These are phyloP conservation scores for Brachylomia viminalis DNA, from an alignment of 2,888 invertebrate species.

Conservation along the genomic window DNA sequence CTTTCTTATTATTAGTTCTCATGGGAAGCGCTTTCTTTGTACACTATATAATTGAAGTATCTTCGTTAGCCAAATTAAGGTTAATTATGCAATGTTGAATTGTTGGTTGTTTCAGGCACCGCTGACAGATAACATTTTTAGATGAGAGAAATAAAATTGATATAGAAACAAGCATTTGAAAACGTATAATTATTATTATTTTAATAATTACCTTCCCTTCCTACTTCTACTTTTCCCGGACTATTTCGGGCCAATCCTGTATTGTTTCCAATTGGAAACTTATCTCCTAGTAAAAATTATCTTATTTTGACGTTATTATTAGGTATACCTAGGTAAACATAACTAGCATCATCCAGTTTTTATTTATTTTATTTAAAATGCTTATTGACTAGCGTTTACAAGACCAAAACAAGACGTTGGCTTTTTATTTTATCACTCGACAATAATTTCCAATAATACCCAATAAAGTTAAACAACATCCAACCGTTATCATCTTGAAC, in stretches of 20 bases:
- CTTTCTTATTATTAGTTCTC: slow-evolving; percentile 36
- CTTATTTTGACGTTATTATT: too few species aligned
- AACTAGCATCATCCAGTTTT: neutral
- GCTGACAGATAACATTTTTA: too few species aligned
- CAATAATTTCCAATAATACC: slow-evolving; percentile 1
- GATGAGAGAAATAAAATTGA: neutral
- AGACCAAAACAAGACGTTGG: neutral
- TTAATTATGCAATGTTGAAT: neutral
- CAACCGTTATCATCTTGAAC: slow-evolving; percentile 60
- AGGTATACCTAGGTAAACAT: too few species aligned
- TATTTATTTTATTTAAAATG: neutral
- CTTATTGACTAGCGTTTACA: neutral
- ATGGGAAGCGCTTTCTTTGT: slow-evolving; percentile 46
- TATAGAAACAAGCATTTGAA: neutral
- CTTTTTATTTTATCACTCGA: neutral
- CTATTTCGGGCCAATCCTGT: too few species aligned
- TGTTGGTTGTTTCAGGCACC: neutral
- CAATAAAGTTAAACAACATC: slow-evolving; percentile 15
- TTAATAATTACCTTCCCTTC: too few species aligned
- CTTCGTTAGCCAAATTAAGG: neutral
- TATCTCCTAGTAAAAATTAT: too few species aligned
- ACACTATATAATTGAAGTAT: slow-evolving; percentile 12
- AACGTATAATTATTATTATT: too few species aligned
- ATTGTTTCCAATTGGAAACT: too few species aligned
- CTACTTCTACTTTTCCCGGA: too few species aligned